Evolutionary conservation across 2,113 vertebrate species (phyloP), one percentile per base, ranked within the genome.

Genomic region (Pelecanoides urinatrix): DNA sequence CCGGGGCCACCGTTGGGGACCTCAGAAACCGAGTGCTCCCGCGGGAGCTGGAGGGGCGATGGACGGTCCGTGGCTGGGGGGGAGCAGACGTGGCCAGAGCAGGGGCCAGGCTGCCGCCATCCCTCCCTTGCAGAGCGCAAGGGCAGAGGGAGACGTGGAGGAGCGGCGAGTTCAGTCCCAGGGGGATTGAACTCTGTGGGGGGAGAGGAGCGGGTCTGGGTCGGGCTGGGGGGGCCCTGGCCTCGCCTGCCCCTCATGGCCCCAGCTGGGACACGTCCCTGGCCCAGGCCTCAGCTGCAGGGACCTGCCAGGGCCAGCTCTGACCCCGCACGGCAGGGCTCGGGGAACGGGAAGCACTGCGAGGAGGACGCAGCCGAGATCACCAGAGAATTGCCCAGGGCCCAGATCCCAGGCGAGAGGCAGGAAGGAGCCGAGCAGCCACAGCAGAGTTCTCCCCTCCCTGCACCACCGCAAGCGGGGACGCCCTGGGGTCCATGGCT

Each of bases 21-120:
- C 21, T 44, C 19, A 42, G 42, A 42, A 12, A 42, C 11, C 13
- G 1, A 12, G n/a, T 9, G 29, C 22, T 40, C 16, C 62, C 1
- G 2, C 2, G 20, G 30, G 49, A 66, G 62, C 62, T 4, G 14
- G 15, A 5, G 49, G 10, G 32, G 55, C 1, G 5, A 47, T 1
- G 38, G 56, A 19, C 1, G 16, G 58, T 12, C 16, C 4, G 1
- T 5, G 47, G 67, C n/a, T 26, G 18, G 11, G 11, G 5, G 19
- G 16, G 44, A 32, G 29, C 27, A 8, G 45, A 18, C 8, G 18
- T 16, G 42, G 42, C 71, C 52, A 12, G 34, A 1, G 10, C 11
- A 32, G 52, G 30, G 27, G 40, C 29, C 53, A 27, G 53, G 53
- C 45, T 38, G 40, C 50, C 7, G 34, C 52, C 16, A 7, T 18